Percentiles rank a stretch among this genome's conserved stretches.
These are phyloP conservation scores for Artibeus lituratus DNA, from an alignment of 2,797 vertebrate genomes.

Conservation along the genomic window DNA sequence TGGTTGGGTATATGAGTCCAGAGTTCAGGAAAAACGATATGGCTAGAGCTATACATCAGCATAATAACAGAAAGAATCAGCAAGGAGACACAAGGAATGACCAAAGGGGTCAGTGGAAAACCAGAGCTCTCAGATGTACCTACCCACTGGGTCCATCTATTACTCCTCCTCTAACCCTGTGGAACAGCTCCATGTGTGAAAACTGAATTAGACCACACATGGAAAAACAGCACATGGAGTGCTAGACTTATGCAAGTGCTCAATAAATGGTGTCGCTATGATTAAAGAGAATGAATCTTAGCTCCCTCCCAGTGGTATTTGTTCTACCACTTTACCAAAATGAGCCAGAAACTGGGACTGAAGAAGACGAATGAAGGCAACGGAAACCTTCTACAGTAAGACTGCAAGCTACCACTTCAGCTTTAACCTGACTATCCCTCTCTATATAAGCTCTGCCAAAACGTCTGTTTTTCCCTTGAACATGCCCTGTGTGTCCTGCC, in stretches of 20 bases:
- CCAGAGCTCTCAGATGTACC: neutral
- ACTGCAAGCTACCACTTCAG: neutral
- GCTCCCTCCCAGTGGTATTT: neutral
- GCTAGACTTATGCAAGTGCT: neutral
- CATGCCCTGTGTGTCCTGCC: neutral
- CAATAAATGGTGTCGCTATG: neutral
- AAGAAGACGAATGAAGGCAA: neutral
- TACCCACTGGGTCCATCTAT: neutral
- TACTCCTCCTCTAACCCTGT: neutral
- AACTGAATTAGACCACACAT: neutral
- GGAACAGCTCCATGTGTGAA: neutral
- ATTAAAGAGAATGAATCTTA: neutral
- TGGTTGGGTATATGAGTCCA: neutral
- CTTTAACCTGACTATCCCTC: neutral
- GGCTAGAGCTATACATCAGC: neutral
- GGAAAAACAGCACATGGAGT: neutral
- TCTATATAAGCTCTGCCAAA: neutral
- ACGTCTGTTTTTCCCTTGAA: neutral
- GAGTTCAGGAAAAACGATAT: neutral
- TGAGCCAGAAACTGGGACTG: neutral
- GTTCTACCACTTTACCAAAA: neutral
- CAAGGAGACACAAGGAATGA: conserved; percentile 11
- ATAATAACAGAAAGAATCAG: neutral
- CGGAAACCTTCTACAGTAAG: neutral
- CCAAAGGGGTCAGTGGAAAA: neutral